Base-by-base conservation (phyloP, 2,113 vertebrate genomes). In the Mastomys natalensis region DNA sequence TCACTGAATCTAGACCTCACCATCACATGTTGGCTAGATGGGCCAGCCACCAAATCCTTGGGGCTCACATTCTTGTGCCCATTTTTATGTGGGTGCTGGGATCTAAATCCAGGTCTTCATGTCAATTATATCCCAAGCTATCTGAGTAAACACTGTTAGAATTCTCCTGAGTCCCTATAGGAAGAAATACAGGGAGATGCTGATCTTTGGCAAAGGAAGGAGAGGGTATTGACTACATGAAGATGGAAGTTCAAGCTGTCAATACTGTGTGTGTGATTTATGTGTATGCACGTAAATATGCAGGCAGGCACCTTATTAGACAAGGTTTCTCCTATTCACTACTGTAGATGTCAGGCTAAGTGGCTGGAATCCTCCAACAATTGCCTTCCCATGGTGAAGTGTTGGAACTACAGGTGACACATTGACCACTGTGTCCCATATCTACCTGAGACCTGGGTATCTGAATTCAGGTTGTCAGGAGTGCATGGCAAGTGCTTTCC, bases 91-190 rank as follows among this genome's bases (percentile, higher is more conserved):
- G 26, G 80, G 45, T 70, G 17, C 43, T 51, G 24, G 84, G 84
- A 45, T 85, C 40, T 34, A 60, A 87, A 87, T 29, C 43, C 62
- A 68, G 45, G 43, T 37, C 84, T 37, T 87, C 31, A 34, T 68
- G 5, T 51, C 34, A 8, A 12, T 6, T 45, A 51, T 37, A 5
- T 12, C 31, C 62, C 45, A 2, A 37, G 5, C 45, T 15, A 22
- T 29, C 60, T 51, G 45, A 66, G 58, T 7, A 58, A 73, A 34
- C 11, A 12, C 24, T 64, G 7, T 31, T 21, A 26, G 19, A 76
- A 22, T 31, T 2, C 0, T 31, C 0, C 62, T 3, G 43, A 80
- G 72, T 37, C 34, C 4, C 37, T 22, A 11, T 43, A 64, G 58
- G 9, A 45, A 66, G 19, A 5, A 21, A 78, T 72, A 53, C 13